Percentiles rank a stretch among this genome's conserved stretches.
Conservation (phyloP, 2,797 vertebrate genomes). For the Eulemur rubriventer region DNA sequence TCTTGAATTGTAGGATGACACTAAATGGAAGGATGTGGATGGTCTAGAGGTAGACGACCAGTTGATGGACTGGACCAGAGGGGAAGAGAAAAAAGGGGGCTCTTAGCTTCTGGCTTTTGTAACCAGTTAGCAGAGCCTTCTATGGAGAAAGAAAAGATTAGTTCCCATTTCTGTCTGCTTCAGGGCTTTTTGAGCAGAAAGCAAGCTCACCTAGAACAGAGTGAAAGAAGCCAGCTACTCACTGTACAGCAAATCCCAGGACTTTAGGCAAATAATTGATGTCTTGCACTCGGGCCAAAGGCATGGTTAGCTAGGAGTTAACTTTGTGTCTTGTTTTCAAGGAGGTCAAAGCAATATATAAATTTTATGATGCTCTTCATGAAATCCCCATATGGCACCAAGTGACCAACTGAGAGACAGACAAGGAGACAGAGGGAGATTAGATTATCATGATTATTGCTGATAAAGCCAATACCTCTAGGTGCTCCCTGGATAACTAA, state of each 20-base stretch:
- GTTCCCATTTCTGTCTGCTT: background rate
- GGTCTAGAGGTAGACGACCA: background rate
- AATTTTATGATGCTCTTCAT: background rate
- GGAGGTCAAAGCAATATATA: slow-evolving; percentile 1
- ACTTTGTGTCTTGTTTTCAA: slow-evolving; percentile 3
- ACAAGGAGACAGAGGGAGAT: background rate
- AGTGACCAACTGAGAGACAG: background rate
- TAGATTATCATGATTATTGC: background rate
- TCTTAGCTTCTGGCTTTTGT: slow-evolving; percentile 10
- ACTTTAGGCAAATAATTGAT: background rate
- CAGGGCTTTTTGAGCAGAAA: background rate
- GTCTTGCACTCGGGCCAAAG: background rate
- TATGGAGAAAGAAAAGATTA: background rate
- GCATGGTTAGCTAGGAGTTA: background rate
- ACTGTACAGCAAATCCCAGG: background rate
- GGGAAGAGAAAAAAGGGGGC: background rate
- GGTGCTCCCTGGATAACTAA: background rate
- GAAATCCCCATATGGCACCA: background rate
- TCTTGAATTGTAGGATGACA: background rate
- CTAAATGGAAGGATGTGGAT: background rate
- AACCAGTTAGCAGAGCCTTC: background rate
- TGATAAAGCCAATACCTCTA: background rate
- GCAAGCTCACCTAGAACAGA: background rate
- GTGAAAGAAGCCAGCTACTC: background rate
- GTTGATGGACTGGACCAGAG: background rate